Evolutionary conservation across 2,797 vertebrate genomes (phyloP), one percentile per base, ranked within the genome.

Genomic region (Graptemys geographica): DNA sequence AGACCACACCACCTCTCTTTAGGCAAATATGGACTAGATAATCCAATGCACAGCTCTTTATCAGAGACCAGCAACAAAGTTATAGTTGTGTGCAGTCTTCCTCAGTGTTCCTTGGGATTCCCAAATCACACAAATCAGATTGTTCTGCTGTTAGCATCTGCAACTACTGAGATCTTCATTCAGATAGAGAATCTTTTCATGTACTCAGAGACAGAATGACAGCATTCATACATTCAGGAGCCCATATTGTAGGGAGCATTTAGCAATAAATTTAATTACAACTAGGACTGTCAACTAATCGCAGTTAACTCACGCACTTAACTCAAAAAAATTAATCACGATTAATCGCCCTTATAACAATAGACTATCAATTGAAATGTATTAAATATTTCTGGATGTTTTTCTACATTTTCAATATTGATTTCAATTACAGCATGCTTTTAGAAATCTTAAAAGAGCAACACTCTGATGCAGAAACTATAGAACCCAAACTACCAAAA

Each of bases 1-100:
- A 96, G 91, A 90, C 11, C 44, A 27, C 41, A 76, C 12, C 92
- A 87, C 91, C 90, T 92, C 94, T 88, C 96, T 96, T 92, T 92
- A 95, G 94, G 92, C 41, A 92, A 94, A 95, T 57, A 81, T 79
- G 95, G 88, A 96, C 83, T 92, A 0, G 1, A 56, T 28, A 94
- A 96, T 55, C 57, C 84, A 84, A 2, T 1, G 88, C 82, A 41
- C 31, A 74, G 10, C 37, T 83, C 62, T 59, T 74, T 81, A 59
- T 27, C 47, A 59, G 86, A 87, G 33, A 93, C 41, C 33, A 76
- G 80, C 57, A 96, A 80, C 76, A 85, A 89, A 92, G 44, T 86
- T 92, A 85, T 31, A 83, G 86, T 59, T n/a, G 18, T 91, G 69
- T 2, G 79, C 28, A 6, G 52, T 81, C 95, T 92, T 31, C 62